Evolutionary conservation across 2,797 vertebrate species (phyloP).

Genomic region (Pagetopsis macropterus): DNA sequence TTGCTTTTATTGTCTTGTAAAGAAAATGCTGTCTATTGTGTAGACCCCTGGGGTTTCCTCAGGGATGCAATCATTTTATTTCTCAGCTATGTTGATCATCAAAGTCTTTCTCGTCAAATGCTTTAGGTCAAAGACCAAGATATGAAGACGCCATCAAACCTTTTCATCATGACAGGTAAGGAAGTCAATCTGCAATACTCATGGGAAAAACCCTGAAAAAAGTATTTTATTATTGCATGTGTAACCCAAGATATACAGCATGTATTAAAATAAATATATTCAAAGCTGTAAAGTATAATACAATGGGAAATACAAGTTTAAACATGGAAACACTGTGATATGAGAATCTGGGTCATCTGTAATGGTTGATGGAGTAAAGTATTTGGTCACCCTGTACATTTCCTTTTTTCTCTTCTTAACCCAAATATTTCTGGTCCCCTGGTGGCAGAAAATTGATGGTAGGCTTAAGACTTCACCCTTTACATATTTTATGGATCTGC

Average conservation of each 20-base stretch:
- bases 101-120: conserved; percentile 6
- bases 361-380: conserved; percentile 35
- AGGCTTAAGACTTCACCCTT: conserved; percentile 57
- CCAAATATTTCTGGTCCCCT: conserved; percentile 54
- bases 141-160: neutral
- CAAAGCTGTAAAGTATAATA: neutral
- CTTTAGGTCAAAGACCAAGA: conserved; percentile 3
- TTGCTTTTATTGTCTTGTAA: conserved; percentile 14
- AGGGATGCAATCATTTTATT: neutral
- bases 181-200: neutral
- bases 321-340: conserved; percentile 11
- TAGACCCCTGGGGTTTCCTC: conserved; percentile 9
- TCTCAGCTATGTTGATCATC: neutral
- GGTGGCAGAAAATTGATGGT: conserved; percentile 47
- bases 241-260: neutral
- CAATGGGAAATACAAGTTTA: conserved; percentile 7
- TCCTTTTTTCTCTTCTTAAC: conserved; percentile 46
- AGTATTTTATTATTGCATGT: neutral
- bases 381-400: conserved; percentile 39
- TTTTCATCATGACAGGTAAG: conserved; percentile 7
- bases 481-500: conserved; percentile 78
- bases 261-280: neutral
- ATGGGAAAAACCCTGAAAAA: neutral
- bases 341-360: conserved; percentile 72
- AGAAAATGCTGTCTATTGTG: neutral